Evolutionary conservation across 1,140 invertebrate species (phyloP).

Genomic region (Notospermus geniculatus): DNA sequence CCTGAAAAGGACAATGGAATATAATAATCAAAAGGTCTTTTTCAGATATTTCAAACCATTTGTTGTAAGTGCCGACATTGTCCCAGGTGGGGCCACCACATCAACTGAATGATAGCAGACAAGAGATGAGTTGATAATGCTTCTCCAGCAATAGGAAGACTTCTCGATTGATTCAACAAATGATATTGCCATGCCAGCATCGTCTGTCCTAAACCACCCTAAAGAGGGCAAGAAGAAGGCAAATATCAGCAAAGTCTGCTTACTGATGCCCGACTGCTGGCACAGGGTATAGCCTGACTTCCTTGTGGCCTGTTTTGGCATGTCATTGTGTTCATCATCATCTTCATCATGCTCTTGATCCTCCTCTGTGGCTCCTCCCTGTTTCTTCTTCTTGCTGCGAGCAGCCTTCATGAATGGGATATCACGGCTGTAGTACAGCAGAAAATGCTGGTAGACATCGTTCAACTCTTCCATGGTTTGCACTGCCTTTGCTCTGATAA

Average conservation of each 20-base stretch:
- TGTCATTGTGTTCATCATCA: conserved; percentile 58
- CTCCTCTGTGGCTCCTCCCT: conserved; percentile 20
- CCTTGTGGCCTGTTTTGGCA: conserved; percentile 78
- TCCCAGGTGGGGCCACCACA: too few species aligned
- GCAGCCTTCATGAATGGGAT: conserved; percentile 80
- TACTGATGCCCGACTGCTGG: conserved; percentile 76
- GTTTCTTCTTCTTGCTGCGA: conserved; percentile 56
- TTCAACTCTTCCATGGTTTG: conserved; percentile 88
- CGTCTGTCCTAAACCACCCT: background rate
- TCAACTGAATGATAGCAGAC: too few species aligned
- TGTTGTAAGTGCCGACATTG: too few species aligned
- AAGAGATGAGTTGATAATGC: too few species aligned
- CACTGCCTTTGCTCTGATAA: conserved; percentile 60
- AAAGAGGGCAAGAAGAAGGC: background rate
- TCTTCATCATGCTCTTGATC: conserved; percentile 59
- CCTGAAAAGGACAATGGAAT: conserved; percentile 42
- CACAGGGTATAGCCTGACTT: conserved; percentile 86
- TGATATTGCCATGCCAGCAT: too few species aligned
- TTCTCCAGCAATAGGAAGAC: too few species aligned
- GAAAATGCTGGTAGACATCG: conserved; percentile 90
- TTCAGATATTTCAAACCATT: too few species aligned
- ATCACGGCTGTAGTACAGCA: conserved; percentile 86
- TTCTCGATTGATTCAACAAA: too few species aligned
- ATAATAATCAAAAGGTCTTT: too few species aligned
- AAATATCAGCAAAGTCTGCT: conserved; percentile 22